Evolutionary conservation across 1,140 invertebrate species (phyloP).

Genomic region (Trichonephila clavipes): DNA sequence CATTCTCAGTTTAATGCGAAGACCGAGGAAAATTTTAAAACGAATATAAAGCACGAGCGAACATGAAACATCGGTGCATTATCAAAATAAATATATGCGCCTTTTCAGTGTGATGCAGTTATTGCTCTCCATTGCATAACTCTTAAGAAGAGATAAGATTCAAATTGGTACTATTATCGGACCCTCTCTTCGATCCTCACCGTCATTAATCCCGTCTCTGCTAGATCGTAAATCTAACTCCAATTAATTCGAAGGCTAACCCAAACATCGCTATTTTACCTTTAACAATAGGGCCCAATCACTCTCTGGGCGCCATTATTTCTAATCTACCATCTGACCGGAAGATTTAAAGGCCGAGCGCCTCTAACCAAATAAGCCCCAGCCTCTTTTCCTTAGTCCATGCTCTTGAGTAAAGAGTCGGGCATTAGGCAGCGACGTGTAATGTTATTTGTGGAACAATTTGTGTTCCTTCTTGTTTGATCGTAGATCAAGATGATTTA

Average conservation of each 20-base stretch:
- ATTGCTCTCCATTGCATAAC: not conserved
- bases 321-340: constrained; percentile 52
- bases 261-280: constrained; percentile 16
- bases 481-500: constrained; percentile 71
- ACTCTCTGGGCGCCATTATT: constrained; percentile 24
- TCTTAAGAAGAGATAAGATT: constrained; percentile 8
- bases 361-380: constrained; percentile 68
- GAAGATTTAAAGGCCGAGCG: constrained; percentile 56
- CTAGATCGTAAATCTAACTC: not conserved
- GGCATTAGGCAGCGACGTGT: constrained; percentile 68
- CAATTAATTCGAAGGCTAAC: not conserved
- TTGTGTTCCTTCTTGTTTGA: constrained; percentile 68
- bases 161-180: not conserved
- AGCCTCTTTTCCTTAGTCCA: not conserved
- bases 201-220: not conserved
- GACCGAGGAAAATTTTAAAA: no score
- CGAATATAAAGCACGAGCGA: no score
- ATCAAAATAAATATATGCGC: no score
- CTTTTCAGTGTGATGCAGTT: not conserved
- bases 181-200: not conserved
- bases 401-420: constrained; percentile 5
- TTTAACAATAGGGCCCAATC: constrained; percentile 26
- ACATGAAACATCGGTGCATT: no score
- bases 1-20: no score
- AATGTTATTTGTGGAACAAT: constrained; percentile 72